Evolutionary conservation across 2,113 vertebrate species (phyloP).

Genomic region (Rhynchomys soricoides): DNA sequence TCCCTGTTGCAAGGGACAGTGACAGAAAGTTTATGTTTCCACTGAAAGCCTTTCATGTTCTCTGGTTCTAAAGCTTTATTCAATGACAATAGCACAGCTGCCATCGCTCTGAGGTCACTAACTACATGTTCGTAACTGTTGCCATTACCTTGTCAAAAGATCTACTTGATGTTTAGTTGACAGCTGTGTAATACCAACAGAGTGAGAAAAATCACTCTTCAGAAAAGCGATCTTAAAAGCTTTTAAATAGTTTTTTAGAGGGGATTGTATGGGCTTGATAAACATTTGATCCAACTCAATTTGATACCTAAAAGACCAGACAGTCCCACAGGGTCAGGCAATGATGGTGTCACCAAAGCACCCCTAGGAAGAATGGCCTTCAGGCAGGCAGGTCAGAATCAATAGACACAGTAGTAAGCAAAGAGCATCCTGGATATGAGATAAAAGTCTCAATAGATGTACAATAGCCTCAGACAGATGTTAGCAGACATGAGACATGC

Average conservation of each 20-base stretch:
- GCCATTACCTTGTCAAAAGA: not conserved
- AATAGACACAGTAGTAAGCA: not conserved
- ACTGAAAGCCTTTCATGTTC: not conserved
- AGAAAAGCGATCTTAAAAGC: not conserved
- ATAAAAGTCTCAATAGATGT: not conserved
- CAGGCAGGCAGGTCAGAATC: not conserved
- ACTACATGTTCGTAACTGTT: not conserved
- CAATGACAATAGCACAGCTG: not conserved
- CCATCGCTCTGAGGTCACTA: not conserved
- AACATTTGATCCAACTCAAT: not conserved
- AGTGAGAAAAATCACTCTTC: not conserved
- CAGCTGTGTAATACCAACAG: not conserved
- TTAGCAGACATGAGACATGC: not conserved
- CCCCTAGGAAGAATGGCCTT: not conserved
- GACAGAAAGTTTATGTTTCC: slow-evolving; percentile 8
- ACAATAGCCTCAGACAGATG: not conserved
- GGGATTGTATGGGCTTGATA: not conserved
- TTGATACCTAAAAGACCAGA: not conserved
- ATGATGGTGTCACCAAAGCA: not conserved
- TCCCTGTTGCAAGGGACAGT: not conserved
- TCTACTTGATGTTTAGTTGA: not conserved
- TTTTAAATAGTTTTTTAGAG: slow-evolving; percentile 2
- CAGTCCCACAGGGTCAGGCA: not conserved
- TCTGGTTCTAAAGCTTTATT: not conserved
- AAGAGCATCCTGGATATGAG: not conserved